phyloP scores from a whole-genome alignment of 2,888 invertebrate genomes.

The Scelioninae gen. 2 region DNA sequence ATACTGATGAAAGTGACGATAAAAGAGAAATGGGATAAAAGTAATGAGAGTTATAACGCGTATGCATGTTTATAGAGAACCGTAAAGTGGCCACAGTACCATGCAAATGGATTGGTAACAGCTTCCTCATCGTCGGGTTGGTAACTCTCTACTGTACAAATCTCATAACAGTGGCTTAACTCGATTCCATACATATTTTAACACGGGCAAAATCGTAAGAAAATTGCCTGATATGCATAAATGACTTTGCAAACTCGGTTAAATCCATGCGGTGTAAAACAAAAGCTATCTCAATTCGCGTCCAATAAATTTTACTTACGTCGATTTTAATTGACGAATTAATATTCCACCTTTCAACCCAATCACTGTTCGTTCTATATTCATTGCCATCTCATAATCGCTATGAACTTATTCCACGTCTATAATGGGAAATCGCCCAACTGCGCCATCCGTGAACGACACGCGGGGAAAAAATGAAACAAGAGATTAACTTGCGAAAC shows the following conservation, averaged over 20 bases:
- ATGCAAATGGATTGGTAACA: constrained; percentile 75
- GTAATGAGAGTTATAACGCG: constrained; percentile 60
- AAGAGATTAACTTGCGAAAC: no score
- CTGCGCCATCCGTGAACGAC: no score
- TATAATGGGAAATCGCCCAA: no score
- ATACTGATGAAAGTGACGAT: constrained; percentile 48
- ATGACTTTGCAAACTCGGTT: constrained; percentile 72
- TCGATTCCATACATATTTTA: constrained; percentile 75
- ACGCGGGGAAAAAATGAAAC: no score
- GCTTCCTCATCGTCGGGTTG: constrained; percentile 70
- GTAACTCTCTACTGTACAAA: constrained; percentile 61
- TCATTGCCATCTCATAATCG: background rate
- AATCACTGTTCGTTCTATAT: background rate
- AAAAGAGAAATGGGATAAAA: constrained; percentile 59
- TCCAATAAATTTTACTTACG: constrained; percentile 36
- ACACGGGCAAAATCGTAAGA: constrained; percentile 74
- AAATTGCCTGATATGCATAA: constrained; percentile 75
- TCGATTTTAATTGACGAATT: constrained; percentile 17
- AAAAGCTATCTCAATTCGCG: constrained; percentile 42
- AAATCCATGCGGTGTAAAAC: constrained; percentile 61
- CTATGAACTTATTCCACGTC: no score
- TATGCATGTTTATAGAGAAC: constrained; percentile 71
- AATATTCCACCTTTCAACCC: background rate
- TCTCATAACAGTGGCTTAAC: constrained; percentile 71
- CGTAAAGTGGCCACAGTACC: constrained; percentile 66